Evolutionary conservation across 92 coral and sea anemone species (phyloP), one percentile per base, ranked within the genome.

Genomic region (Parazoanthus swiftii): DNA sequence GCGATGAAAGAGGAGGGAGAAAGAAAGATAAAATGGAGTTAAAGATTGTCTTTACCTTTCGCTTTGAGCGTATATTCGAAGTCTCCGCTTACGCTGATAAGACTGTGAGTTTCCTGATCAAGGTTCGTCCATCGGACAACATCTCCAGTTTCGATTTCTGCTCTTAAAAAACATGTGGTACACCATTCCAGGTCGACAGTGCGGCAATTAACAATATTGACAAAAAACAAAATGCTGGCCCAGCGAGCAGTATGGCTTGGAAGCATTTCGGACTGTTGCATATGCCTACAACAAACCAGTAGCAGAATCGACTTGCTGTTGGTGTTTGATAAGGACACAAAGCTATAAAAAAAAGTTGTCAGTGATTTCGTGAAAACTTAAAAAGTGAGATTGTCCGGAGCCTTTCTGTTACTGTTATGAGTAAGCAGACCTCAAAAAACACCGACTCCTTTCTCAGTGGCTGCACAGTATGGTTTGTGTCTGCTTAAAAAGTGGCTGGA

Each of bases 51-150:
- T 11, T 84, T 84, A 84, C 87, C 87, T 84, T 84, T 84, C 15
- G 87, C 87, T 73, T 71, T 29, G 44, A 84, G 51, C 4, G 79
- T 84, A 84, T 71, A 84, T n/a, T 84, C 87, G 42, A 84, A 84
- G 46, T 71, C 78, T 33, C 78, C 66, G 4, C 8, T 51, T 33
- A 44, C 68, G 46, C 87, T 84, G 29, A 84, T 21, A 10, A 84
- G 79, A 36, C 37, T 70, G 79, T 84, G 87, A 68, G 79, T 20
- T 50, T 84, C 87, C n/a, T 70, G 77, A 72, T 84, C 87, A n/a
- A 84, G 77, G 63, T 84, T 84, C 7, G 87, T 84, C 87, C 87
- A 84, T 43, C 87, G 87, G 0, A 84, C 79, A 29, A 84, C 87
- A 48, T 84, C 87, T 72, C 87, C 87, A 36, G 65, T 51, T 33